Evolutionary conservation across 2,888 invertebrate species (phyloP).

Genomic region (Philhelius pedissequus): DNA sequence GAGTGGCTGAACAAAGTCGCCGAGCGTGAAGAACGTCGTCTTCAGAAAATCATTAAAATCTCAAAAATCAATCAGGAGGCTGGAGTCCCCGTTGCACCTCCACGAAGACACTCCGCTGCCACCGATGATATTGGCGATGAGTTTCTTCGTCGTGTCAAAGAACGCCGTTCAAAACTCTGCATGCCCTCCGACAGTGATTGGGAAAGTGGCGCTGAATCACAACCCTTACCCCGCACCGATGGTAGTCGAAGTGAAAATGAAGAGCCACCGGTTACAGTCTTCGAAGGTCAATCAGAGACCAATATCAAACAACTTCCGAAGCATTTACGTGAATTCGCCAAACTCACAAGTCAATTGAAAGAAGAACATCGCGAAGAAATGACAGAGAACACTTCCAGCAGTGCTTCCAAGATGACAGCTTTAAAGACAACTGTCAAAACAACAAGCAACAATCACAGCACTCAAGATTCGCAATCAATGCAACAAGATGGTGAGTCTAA

Average conservation of each 20-base stretch:
- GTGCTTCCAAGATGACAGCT: conserved; percentile 74
- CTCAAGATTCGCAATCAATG: conserved; percentile 28
- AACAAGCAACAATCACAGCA: background rate
- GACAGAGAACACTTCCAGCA: conserved; percentile 74
- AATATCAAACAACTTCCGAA: conserved; percentile 85
- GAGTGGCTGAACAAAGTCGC: conserved; percentile 90
- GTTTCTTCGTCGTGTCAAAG: conserved; percentile 87
- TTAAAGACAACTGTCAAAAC: conserved; percentile 76
- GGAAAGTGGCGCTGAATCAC: conserved; percentile 81
- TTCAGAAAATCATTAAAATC: conserved; percentile 89
- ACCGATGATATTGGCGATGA: conserved; percentile 83
- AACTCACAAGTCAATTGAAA: conserved; percentile 77
- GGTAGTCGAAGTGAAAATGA: conserved; percentile 71
- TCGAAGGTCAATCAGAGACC: conserved; percentile 83
- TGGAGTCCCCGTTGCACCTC: conserved; percentile 54
- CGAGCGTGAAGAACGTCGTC: conserved; percentile 87
- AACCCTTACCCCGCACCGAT: conserved; percentile 76
- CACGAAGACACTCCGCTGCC: conserved; percentile 45
- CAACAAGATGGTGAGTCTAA: conserved; percentile 80
- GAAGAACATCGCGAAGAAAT: conserved; percentile 74
- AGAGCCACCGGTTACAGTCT: conserved; percentile 82
- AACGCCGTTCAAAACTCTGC: conserved; percentile 85
- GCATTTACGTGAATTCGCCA: conserved; percentile 89
- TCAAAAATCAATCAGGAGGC: conserved; percentile 80
- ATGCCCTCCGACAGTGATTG: conserved; percentile 84